Conservation (phyloP, 2,888 invertebrate genomes). For the Drosophila barbarae region DNA sequence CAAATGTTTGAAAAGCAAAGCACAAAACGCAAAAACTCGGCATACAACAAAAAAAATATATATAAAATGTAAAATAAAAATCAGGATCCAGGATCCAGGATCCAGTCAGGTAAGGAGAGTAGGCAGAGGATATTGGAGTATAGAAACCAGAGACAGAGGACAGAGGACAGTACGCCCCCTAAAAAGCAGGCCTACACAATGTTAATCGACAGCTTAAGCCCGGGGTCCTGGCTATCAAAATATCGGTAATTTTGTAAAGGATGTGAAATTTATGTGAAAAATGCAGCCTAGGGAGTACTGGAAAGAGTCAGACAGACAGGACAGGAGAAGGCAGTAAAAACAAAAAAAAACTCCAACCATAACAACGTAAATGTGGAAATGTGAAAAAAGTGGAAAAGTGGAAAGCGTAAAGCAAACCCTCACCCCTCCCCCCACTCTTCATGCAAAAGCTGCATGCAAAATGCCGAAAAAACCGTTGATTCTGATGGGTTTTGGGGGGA, state of each 20-base stretch:
- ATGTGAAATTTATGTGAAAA: constrained; percentile 62
- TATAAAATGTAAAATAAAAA: not conserved
- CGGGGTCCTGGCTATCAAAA: constrained; percentile 46
- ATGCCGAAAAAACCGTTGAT: constrained; percentile 46
- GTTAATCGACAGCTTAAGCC: constrained; percentile 51
- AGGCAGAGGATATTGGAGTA: not conserved
- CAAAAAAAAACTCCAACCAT: constrained; percentile 3
- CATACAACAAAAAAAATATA: constrained; percentile 1
- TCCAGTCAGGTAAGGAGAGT: not conserved
- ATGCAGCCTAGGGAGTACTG: constrained; percentile 28
- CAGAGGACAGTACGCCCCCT: not conserved
- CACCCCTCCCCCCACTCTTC: not conserved
- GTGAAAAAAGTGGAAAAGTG: not conserved
- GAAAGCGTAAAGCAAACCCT: constrained; percentile 13
- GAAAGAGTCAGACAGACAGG: constrained; percentile 68
- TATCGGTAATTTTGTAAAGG: constrained; percentile 66
- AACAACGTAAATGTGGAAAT: constrained; percentile 14
- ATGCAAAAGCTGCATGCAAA: constrained; percentile 30
- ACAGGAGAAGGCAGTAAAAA: constrained; percentile 15
- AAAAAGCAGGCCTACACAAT: constrained; percentile 40
- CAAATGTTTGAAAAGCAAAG: constrained; percentile 44
- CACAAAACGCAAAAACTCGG: constrained; percentile 27
- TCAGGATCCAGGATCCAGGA: not conserved
- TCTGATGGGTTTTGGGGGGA: not conserved
- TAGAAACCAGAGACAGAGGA: too few relatives aligned